These are phyloP conservation scores for Agapornis canus DNA, from an alignment of 2,797 vertebrate species.

Conservation along the genomic window DNA sequence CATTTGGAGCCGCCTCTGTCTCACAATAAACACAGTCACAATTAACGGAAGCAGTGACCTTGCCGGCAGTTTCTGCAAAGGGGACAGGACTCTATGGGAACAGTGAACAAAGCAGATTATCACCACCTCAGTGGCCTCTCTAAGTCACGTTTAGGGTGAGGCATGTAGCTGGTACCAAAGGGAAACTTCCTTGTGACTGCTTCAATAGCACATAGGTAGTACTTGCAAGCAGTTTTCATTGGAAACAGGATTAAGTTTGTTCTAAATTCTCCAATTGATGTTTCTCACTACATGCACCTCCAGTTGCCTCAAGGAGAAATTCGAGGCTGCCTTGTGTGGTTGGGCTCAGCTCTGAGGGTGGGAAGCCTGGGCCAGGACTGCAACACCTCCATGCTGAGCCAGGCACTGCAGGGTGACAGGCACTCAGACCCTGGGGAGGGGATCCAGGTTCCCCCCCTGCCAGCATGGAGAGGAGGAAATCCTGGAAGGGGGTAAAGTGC, in stretches of 20 bases:
- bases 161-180: background rate
- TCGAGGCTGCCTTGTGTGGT: background rate
- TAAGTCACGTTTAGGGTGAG: background rate
- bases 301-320: background rate
- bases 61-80: background rate
- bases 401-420: background rate
- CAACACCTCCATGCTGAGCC: background rate
- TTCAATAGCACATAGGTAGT: background rate
- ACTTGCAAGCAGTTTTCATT: background rate
- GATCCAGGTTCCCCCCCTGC: accelerated
- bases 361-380: background rate
- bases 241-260: background rate
- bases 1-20: accelerated
- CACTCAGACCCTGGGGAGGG: background rate
- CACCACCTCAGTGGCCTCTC: background rate
- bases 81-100: background rate
- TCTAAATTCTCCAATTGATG: background rate
- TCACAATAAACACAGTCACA: slow-evolving; percentile 37
- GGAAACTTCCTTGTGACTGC: background rate
- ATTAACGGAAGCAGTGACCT: slow-evolving; percentile 42
- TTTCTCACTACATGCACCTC: background rate
- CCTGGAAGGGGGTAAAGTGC: background rate
- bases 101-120: slow-evolving; percentile 4
- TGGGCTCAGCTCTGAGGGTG: background rate
- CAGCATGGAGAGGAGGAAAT: background rate